phyloP scores from a whole-genome alignment of 2,888 invertebrate genomes.

The Phrixothrix hirtus region DNA sequence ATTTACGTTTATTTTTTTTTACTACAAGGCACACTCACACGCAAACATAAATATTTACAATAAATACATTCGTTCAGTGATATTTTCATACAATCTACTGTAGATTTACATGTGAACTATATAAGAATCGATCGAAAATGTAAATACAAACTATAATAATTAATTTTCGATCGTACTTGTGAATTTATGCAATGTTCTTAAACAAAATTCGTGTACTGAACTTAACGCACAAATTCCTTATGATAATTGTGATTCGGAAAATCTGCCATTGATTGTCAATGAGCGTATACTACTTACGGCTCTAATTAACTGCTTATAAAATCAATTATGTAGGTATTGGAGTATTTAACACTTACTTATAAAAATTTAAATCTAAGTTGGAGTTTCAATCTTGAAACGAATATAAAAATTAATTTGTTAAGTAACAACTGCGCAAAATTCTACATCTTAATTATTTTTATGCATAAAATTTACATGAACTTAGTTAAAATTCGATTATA shows the following conservation, averaged over 20 bases:
- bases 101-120: constrained; percentile 27
- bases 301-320: constrained; percentile 10
- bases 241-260: too few relatives aligned
- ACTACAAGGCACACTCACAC: constrained; percentile 73
- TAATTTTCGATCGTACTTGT: constrained; percentile 21
- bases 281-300: constrained; percentile 45
- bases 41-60: constrained; percentile 57
- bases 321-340: neutral
- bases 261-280: constrained; percentile 50
- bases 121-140: constrained; percentile 19
- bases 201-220: constrained; percentile 2
- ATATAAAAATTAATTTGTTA: constrained; percentile 21
- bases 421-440: constrained; percentile 12
- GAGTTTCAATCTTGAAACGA: constrained; percentile 14
- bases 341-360: constrained; percentile 4
- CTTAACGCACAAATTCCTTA: constrained; percentile 32
- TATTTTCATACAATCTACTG: constrained; percentile 27
- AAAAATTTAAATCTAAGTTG: constrained; percentile 8
- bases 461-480: constrained; percentile 2
- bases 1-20: constrained; percentile 59
- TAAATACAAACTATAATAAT: neutral
- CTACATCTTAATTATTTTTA: constrained; percentile 7
- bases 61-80: constrained; percentile 52
- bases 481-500: too few relatives aligned
- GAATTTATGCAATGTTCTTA: constrained; percentile 25